Evolutionary conservation across 2,888 invertebrate genomes (phyloP).

Genomic region (Heliconius cydno): DNA sequence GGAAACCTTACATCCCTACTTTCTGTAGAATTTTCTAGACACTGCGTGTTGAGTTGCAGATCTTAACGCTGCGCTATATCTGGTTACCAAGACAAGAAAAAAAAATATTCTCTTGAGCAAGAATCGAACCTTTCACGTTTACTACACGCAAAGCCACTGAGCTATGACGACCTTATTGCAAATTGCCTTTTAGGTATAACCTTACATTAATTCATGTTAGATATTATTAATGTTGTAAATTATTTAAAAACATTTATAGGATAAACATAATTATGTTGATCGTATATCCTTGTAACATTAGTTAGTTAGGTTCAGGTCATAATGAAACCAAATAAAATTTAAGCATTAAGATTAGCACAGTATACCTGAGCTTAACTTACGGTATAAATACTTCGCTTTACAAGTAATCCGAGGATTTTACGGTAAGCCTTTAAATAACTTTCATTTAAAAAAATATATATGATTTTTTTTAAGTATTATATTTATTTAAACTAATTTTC

Average conservation of each 20-base stretch:
- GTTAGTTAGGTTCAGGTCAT: background rate
- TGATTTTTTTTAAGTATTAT: background rate
- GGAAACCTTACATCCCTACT: too few species aligned
- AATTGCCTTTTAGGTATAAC: too few species aligned
- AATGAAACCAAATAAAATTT: conserved; percentile 1
- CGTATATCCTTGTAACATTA: background rate
- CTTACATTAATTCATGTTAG: background rate
- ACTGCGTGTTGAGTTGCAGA: too few species aligned
- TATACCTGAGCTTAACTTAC: background rate
- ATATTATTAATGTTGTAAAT: too few species aligned
- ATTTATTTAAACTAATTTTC: background rate
- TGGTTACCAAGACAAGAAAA: too few species aligned
- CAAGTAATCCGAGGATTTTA: conserved; percentile 1
- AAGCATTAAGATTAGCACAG: background rate
- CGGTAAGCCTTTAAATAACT: background rate
- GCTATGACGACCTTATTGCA: too few species aligned
- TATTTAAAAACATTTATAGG: too few species aligned
- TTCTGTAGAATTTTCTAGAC: too few species aligned
- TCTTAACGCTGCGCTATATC: too few species aligned
- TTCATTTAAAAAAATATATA: background rate
- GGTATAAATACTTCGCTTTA: background rate
- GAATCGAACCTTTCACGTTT: too few species aligned
- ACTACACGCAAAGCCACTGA: too few species aligned
- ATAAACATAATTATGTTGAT: background rate
- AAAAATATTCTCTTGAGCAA: too few species aligned